These are phyloP conservation scores for Chelon labrosus DNA, from an alignment of 2,797 vertebrate species.

Conservation along the genomic window DNA sequence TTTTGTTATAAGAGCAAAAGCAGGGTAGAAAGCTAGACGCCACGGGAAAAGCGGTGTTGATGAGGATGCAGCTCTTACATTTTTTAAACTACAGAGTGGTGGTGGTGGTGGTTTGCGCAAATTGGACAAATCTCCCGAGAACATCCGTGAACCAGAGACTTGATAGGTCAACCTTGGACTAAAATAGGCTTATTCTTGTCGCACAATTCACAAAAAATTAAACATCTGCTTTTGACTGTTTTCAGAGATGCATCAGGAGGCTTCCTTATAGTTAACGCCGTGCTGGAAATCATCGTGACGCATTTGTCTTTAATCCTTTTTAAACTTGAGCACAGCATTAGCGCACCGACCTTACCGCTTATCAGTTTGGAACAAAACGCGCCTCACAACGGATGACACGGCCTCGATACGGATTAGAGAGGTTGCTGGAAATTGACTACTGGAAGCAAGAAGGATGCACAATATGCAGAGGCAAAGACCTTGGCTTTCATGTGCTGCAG, in stretches of 20 bases:
- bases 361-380: constrained; percentile 45
- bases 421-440: constrained; percentile 25
- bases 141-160: constrained; percentile 6
- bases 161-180: constrained; percentile 13
- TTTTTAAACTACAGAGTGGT: constrained; percentile 30
- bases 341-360: constrained; percentile 6
- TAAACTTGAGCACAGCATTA: constrained; percentile 16
- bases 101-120: not conserved
- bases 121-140: constrained; percentile 19
- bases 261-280: constrained; percentile 2
- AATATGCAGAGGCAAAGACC: constrained; percentile 23
- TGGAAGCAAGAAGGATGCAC: constrained; percentile 28
- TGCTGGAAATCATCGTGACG: constrained; percentile 37
- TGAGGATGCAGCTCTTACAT: constrained; percentile 31
- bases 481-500: constrained; percentile 30
- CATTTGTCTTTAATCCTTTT: not conserved
- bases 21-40: constrained; percentile 1
- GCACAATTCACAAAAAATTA: constrained; percentile 20
- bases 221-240: constrained; percentile 37
- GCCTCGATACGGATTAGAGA: constrained; percentile 30
- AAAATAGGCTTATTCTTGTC: constrained; percentile 29
- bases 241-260: constrained; percentile 4
- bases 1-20: constrained; percentile 9
- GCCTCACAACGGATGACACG: constrained; percentile 24
- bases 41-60: constrained; percentile 19